Evolutionary conservation across 2,113 vertebrate genomes (phyloP).

Genomic region (Sakesphorus luctuosus): DNA sequence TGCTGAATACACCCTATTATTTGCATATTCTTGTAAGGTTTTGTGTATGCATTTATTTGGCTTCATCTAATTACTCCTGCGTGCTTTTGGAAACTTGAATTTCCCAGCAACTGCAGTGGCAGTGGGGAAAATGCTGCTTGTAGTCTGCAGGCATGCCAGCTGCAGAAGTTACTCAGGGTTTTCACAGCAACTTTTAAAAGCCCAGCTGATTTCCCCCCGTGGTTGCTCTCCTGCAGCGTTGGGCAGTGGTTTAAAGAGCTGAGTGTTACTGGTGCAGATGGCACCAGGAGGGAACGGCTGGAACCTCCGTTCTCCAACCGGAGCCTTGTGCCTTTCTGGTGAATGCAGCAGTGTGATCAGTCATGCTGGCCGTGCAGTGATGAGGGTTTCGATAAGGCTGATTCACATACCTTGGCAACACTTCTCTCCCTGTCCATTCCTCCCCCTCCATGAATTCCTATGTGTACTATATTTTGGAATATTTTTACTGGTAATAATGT

Average conservation of each 20-base stretch:
- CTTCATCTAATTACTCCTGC: constrained; percentile 38
- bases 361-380: background rate
- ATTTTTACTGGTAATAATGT: background rate
- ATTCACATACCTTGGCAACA: background rate
- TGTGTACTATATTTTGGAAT: background rate
- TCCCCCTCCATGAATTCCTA: background rate
- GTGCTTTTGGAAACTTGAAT: constrained; percentile 48
- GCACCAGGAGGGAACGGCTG: background rate
- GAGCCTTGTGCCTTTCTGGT: background rate
- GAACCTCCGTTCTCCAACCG: background rate
- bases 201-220: background rate
- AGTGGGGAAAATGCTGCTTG: background rate
- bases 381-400: background rate
- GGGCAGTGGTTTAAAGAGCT: background rate
- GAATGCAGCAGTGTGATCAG: background rate
- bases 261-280: background rate
- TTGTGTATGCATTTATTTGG: constrained; percentile 35
- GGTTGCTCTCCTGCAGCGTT: background rate
- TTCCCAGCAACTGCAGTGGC: constrained; percentile 13
- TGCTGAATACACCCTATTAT: constrained; percentile 27
- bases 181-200: constrained; percentile 22
- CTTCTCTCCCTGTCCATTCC: background rate
- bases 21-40: constrained; percentile 39
- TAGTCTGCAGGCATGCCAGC: constrained; percentile 1
- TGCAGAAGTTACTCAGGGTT: constrained; percentile 22